Base-by-base conservation (phyloP, 2,113 vertebrate genomes). In the Chinchilla lanigera region DNA sequence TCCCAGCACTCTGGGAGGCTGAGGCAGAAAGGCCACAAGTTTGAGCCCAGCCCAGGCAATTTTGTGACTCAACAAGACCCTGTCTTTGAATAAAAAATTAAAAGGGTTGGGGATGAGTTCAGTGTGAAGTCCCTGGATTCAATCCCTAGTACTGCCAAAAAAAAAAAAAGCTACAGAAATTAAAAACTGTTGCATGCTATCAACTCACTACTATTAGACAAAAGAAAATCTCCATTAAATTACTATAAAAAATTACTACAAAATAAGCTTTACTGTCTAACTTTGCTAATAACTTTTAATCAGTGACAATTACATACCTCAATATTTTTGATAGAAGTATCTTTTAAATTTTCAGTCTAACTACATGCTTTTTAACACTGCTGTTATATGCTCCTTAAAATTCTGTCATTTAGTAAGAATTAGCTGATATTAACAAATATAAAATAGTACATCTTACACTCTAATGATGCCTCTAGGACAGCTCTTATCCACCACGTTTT, bases 401-500 rank as follows among this genome's bases (percentile, higher is more conserved):
- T 41, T 24, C 69, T 75, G 26, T 50, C 35, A 47, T 69, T 91
- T 96, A 89, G 19, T 85, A 47, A 88, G 50, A 93, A 58, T 86
- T 88, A 65, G 80, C 41, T 28, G 28, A 83, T 41, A 91, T 30
- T 65, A 93, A 80, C 19, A 82, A 90, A 83, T 41, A 90, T 84
- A 82, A 97, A 95, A 96, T 30, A 8, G 86, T 44, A 88, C 17
- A 77, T 98, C 99, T 99, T 98, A 99, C 99, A 35, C 97, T 98
- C 99, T 98, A 96, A 98, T 98, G 94, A 99, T 97, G 6, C 99
- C 98, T 92, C 99, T 98, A 3, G 99, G 99, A 97, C 99, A 99
- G 97, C 99, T 99, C 98, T 99, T 99, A 97, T 99, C 99, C 98
- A 99, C 99, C 81, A 99, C 99, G 0, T 99, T 99, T 85, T 99